phyloP scores from a whole-genome alignment of 2,113 vertebrate genomes.

The Eudyptes chrysolophus region DNA sequence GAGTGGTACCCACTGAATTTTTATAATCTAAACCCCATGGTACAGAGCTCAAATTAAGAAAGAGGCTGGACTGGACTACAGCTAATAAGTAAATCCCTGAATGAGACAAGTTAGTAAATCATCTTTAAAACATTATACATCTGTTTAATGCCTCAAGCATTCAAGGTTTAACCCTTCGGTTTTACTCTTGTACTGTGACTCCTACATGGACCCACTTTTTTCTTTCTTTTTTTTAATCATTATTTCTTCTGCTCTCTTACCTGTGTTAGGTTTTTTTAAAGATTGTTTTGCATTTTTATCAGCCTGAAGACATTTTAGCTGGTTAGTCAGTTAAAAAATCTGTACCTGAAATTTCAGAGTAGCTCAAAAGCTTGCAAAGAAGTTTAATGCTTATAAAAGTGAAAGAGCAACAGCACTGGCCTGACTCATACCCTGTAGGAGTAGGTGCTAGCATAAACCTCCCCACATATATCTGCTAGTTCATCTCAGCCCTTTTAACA shows the following conservation, averaged over 20 bases:
- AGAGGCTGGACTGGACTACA: neutral
- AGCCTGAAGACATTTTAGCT: neutral
- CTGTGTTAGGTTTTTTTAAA: neutral
- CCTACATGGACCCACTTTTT: fast-evolving
- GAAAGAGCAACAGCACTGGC: slow-evolving; percentile 47
- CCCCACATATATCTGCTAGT: slow-evolving; percentile 34
- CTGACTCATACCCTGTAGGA: slow-evolving; percentile 66
- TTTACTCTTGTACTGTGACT: neutral
- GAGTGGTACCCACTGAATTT: neutral
- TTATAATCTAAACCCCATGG: neutral
- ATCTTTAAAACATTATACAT: neutral
- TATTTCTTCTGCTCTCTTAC: neutral
- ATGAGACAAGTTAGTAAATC: neutral
- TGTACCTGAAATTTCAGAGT: neutral
- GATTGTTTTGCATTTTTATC: neutral
- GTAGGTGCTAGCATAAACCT: slow-evolving; percentile 57
- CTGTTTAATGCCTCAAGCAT: neutral
- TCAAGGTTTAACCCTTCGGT: neutral
- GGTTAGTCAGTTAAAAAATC: neutral
- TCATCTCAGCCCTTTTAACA: slow-evolving; percentile 51
- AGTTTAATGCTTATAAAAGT: slow-evolving; percentile 10
- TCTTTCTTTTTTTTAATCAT: neutral
- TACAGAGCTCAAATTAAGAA: neutral
- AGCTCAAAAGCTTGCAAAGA: neutral
- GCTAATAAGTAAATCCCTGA: neutral